Conservation (phyloP, 2,113 vertebrate genomes). For the Anser brachyrhynchus region DNA sequence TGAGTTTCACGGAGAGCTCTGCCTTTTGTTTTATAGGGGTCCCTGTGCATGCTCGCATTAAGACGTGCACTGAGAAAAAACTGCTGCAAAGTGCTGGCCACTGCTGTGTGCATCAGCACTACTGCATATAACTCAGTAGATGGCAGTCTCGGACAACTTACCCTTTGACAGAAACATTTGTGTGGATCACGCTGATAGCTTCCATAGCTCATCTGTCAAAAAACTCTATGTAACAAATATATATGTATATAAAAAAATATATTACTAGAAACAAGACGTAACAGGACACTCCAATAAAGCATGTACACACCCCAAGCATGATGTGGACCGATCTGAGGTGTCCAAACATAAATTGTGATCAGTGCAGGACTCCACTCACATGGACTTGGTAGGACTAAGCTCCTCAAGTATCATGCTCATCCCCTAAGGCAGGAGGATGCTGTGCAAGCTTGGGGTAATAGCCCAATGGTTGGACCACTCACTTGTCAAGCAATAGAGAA, state of each 20-base stretch:
- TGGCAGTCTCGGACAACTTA: neutral
- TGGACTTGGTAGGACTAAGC: neutral
- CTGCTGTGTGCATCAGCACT: too few relatives aligned
- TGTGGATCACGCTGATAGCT: neutral
- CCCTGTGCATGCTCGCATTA: fast-evolving
- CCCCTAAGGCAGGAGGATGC: neutral
- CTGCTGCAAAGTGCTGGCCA: neutral
- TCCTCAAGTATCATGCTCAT: neutral
- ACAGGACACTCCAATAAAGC: too few relatives aligned
- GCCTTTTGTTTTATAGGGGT: neutral
- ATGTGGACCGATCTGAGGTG: neutral
- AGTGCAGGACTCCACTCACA: fast-evolving
- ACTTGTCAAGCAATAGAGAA: neutral
- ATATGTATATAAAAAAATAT: fast-evolving
- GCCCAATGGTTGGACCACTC: neutral
- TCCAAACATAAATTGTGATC: fast-evolving
- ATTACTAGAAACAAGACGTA: neutral
- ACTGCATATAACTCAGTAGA: neutral
- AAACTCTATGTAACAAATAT: fast-evolving
- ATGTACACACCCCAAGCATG: fast-evolving
- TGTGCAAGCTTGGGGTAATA: neutral
- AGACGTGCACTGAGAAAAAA: fast-evolving
- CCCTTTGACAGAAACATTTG: neutral
- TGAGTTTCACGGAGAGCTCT: neutral
- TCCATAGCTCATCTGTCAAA: neutral